These are phyloP conservation scores for Apostichopus californicus DNA, from an alignment of 35 echinoderm and acorn worm species.

Conservation along the genomic window DNA sequence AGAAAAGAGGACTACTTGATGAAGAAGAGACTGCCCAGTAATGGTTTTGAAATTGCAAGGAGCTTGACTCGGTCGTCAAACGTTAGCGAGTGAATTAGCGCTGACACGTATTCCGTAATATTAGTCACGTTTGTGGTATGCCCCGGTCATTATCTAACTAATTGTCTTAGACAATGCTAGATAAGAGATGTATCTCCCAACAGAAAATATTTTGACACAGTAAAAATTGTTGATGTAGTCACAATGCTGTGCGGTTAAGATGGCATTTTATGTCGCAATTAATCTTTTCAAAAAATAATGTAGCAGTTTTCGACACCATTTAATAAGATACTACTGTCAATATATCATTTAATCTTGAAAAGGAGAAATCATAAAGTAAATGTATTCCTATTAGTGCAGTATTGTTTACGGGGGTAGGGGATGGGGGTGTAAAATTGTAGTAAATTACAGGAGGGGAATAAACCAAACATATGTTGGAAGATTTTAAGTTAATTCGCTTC, in stretches of 20 bases:
- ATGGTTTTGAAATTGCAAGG: slow-evolving; percentile 40
- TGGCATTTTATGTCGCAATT: not conserved
- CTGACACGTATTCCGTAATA: not conserved
- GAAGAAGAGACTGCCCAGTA: not conserved
- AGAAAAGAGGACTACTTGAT: not conserved
- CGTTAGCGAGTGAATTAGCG: slow-evolving; percentile 6
- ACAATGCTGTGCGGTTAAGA: not conserved
- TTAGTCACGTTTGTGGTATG: slow-evolving; percentile 26
- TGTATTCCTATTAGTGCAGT: too few relatives aligned
- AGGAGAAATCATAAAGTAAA: too few relatives aligned
- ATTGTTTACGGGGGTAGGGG: too few relatives aligned
- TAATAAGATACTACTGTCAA: not conserved
- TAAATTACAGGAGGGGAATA: too few relatives aligned
- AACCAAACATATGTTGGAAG: too few relatives aligned
- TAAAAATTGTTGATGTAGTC: not conserved
- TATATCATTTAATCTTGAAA: not conserved
- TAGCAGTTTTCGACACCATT: not conserved
- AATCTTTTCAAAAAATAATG: not conserved
- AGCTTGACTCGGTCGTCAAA: slow-evolving; percentile 1
- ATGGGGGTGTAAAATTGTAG: too few relatives aligned
- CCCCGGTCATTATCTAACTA: slow-evolving; percentile 24
- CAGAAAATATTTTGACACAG: slow-evolving; percentile 15
- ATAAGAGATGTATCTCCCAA: not conserved
- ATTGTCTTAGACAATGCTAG: slow-evolving; percentile 13
- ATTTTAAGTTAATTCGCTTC: too few relatives aligned